These are phyloP conservation scores for Caprella mutica DNA, from an alignment of 2,888 invertebrate genomes.

Conservation along the genomic window DNA sequence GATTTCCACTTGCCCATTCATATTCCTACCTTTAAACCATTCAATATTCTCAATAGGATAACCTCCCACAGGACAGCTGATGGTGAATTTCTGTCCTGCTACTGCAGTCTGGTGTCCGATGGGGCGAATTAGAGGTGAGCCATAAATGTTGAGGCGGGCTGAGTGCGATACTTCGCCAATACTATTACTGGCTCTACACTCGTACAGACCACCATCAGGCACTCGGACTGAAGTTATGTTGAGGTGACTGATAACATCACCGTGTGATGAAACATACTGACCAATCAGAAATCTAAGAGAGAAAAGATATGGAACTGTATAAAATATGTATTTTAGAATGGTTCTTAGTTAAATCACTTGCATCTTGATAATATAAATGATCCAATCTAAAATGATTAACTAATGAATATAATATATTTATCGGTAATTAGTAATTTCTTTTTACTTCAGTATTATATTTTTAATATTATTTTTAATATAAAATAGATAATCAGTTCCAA, in stretches of 20 bases:
- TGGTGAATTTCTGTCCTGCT: constrained; percentile 67
- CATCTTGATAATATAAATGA: too few species aligned
- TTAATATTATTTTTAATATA: too few species aligned
- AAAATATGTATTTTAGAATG: constrained; percentile 45
- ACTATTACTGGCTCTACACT: constrained; percentile 62
- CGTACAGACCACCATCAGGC: constrained; percentile 69
- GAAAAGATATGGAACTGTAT: not conserved
- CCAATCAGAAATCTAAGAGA: constrained; percentile 56
- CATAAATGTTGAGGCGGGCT: constrained; percentile 77
- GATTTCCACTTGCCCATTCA: too few species aligned
- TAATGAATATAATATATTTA: too few species aligned
- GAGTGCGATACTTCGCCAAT: constrained; percentile 65
- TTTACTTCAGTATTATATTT: too few species aligned
- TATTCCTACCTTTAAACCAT: constrained; percentile 19
- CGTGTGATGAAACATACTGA: constrained; percentile 60
- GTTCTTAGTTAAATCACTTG: too few species aligned
- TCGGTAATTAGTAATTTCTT: too few species aligned
- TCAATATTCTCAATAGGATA: constrained; percentile 13
- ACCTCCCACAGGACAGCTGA: constrained; percentile 61
- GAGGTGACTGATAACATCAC: constrained; percentile 71
- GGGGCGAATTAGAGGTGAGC: constrained; percentile 62
- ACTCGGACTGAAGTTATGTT: constrained; percentile 68
- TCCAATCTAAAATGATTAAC: too few species aligned
- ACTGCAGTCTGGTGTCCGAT: constrained; percentile 78
- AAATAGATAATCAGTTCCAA: too few species aligned